Evolutionary conservation across 2,113 vertebrate genomes (phyloP).

Genomic region (Orycteropus afer): DNA sequence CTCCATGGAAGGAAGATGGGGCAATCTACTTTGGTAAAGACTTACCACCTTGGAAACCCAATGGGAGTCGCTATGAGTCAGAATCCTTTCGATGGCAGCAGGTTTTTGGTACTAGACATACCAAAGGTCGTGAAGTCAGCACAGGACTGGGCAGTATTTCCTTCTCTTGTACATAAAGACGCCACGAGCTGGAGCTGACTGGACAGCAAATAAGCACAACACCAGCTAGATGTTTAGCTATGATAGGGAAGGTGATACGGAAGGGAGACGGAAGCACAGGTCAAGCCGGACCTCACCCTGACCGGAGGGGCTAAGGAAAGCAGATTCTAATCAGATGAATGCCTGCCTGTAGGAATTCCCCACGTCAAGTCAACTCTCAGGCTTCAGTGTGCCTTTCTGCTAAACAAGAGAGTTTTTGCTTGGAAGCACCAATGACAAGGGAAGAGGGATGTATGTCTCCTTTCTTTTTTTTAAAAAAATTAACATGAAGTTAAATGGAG

Average conservation of each 20-base stretch:
- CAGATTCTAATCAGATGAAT: slow-evolving; percentile 64
- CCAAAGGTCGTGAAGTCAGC: no score
- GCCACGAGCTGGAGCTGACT: neutral
- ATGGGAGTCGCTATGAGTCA: no score
- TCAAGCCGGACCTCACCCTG: slow-evolving; percentile 24
- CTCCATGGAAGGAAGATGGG: no score
- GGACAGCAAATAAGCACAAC: neutral
- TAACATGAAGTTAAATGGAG: neutral
- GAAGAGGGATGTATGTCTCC: neutral
- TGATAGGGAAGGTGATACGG: neutral
- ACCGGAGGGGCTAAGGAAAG: slow-evolving; percentile 43
- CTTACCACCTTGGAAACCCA: no score
- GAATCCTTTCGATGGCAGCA: no score
- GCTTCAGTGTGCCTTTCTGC: neutral
- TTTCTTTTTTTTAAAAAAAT: neutral
- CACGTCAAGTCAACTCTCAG: neutral
- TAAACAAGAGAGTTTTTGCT: slow-evolving; percentile 64
- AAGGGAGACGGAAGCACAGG: slow-evolving; percentile 17
- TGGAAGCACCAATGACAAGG: slow-evolving; percentile 26
- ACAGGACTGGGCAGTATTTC: neutral
- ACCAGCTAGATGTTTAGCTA: neutral
- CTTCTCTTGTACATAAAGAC: neutral
- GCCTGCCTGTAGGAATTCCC: neutral
- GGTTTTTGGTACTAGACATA: neutral
- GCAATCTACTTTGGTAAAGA: no score